A percentile compares a stretch with the other conserved stretches of the same genome.
These are phyloP conservation scores for Rambutsinella grinnellia DNA, from an alignment of 2,888 invertebrate genomes.

Conservation along the genomic window DNA sequence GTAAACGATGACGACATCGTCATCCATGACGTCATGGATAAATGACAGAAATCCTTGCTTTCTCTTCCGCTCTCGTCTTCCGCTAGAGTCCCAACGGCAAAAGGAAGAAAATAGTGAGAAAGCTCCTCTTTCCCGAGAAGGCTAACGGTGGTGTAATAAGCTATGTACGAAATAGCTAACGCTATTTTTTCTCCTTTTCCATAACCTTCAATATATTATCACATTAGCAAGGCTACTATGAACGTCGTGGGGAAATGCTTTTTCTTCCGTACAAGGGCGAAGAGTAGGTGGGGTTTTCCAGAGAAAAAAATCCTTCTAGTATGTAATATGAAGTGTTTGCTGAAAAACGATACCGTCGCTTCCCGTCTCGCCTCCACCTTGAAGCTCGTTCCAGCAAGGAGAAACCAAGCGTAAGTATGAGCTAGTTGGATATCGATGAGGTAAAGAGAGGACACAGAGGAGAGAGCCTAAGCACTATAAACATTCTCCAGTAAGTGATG, in stretches of 20 bases:
- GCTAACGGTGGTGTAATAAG: no score
- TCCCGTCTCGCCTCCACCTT: not conserved
- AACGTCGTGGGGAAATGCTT: not conserved
- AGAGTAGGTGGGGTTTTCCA: slow-evolving; percentile 44
- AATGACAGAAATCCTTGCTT: slow-evolving; percentile 13
- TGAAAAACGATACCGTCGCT: not conserved
- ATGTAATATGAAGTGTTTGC: not conserved
- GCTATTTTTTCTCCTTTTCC: no score
- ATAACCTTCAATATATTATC: not conserved
- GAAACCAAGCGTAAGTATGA: slow-evolving; percentile 4
- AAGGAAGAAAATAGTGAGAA: not conserved
- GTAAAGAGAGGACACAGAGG: not conserved
- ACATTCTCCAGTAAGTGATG: slow-evolving; percentile 11
- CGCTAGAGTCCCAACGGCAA: not conserved
- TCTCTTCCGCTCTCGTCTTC: not conserved
- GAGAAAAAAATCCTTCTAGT: not conserved
- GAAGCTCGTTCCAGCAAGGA: not conserved
- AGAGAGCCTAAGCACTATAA: not conserved
- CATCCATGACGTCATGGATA: slow-evolving; percentile 58
- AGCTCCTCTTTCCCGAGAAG: no score
- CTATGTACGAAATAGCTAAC: no score
- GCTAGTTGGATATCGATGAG: slow-evolving; percentile 6
- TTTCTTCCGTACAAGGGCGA: slow-evolving; percentile 34
- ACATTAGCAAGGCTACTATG: not conserved
- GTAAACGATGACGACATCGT: slow-evolving; percentile 48